These are phyloP conservation scores for Budorcas taxicolor DNA, from an alignment of 2,113 vertebrate species.

Conservation along the genomic window DNA sequence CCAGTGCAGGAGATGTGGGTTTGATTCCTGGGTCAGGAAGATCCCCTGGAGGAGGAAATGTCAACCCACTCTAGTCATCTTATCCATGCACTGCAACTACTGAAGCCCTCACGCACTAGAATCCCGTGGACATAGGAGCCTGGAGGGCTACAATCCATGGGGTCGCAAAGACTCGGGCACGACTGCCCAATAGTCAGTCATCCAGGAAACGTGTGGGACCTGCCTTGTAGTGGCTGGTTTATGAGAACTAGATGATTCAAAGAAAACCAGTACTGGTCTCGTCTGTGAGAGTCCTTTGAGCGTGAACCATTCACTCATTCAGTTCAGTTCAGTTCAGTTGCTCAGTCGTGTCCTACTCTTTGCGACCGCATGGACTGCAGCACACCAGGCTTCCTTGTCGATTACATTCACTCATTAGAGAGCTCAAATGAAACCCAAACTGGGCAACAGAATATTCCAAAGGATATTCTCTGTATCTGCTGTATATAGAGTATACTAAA, in stretches of 20 bases:
- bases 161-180: fast-evolving
- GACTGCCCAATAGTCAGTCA: not conserved
- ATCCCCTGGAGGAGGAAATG: not conserved
- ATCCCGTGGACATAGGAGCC: not conserved
- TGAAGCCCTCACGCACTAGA: not conserved
- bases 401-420: not conserved
- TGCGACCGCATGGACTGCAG: not conserved
- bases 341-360: not conserved
- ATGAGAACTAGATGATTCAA: not conserved
- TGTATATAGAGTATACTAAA: not conserved
- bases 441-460: not conserved
- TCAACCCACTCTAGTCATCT: not conserved
- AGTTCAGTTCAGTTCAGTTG: not conserved
- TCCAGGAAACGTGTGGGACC: not conserved
- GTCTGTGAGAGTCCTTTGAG: not conserved
- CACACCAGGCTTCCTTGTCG: not conserved
- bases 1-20: not conserved
- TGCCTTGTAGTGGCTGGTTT: not conserved
- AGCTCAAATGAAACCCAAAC: not conserved
- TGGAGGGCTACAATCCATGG: not conserved
- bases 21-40: not conserved
- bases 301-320: not conserved
- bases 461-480: not conserved
- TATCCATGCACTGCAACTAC: not conserved
- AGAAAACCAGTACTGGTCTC: not conserved